These are phyloP conservation scores for Candidula unifasciata DNA, from an alignment of 2,888 invertebrate species.

Conservation along the genomic window DNA sequence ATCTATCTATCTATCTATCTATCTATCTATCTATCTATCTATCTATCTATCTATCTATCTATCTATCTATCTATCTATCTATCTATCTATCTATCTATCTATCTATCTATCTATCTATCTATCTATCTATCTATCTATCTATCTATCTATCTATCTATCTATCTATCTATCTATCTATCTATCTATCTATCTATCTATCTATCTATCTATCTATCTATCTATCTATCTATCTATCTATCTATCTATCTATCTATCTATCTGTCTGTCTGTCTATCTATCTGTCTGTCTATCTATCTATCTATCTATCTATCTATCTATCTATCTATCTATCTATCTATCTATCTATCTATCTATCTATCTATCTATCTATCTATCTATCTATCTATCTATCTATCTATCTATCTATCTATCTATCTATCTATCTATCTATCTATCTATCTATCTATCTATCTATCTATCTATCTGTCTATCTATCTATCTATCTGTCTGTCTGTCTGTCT, in stretches of 20 bases:
- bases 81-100: slow-evolving; percentile 8
- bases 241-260: slow-evolving; percentile 1
- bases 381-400: background rate
- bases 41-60: slow-evolving; percentile 8
- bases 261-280: no score
- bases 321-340: no score
- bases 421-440: background rate
- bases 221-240: slow-evolving; percentile 8
- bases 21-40: slow-evolving; percentile 8
- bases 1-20: slow-evolving; percentile 8
- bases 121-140: slow-evolving; percentile 8
- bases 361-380: background rate
- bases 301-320: no score
- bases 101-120: slow-evolving; percentile 3
- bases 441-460: background rate
- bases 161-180: slow-evolving; percentile 8
- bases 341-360: background rate
- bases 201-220: slow-evolving; percentile 11
- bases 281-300: no score
- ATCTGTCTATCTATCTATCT: background rate
- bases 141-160: slow-evolving; percentile 8
- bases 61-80: slow-evolving; percentile 8
- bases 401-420: background rate
- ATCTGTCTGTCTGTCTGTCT: slow-evolving; percentile 34
- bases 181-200: slow-evolving; percentile 4